Conservation (phyloP, 1,140 invertebrate genomes). For the Lordiphosa collinella region DNA sequence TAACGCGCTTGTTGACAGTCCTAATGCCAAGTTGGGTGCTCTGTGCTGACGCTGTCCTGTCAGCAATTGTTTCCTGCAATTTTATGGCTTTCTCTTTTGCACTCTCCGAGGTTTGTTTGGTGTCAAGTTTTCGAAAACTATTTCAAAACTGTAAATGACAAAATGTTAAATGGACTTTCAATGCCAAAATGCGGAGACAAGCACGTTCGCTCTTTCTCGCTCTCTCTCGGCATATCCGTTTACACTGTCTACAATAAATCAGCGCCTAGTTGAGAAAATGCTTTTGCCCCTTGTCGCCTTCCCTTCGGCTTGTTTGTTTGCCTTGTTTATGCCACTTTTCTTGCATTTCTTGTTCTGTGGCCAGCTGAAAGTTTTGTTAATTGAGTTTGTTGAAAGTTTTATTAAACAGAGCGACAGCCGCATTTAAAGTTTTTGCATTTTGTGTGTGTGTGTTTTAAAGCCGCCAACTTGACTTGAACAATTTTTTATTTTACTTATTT, state of each 20-base stretch:
- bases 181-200: slow-evolving; percentile 55
- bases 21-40: slow-evolving; percentile 55
- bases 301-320: slow-evolving; percentile 56
- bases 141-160: slow-evolving; percentile 79
- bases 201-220: slow-evolving; percentile 12
- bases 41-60: slow-evolving; percentile 31
- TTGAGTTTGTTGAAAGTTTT: slow-evolving; percentile 77
- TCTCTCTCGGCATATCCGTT: slow-evolving; percentile 58
- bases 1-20: slow-evolving; percentile 74
- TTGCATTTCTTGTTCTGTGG: slow-evolving; percentile 69
- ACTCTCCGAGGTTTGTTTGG: slow-evolving; percentile 51
- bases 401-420: slow-evolving; percentile 72
- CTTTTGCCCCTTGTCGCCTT: slow-evolving; percentile 12
- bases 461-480: slow-evolving; percentile 46
- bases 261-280: slow-evolving; percentile 59
- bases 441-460: slow-evolving; percentile 46
- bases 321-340: slow-evolving; percentile 76
- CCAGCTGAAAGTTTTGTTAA: slow-evolving; percentile 72
- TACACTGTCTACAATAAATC: slow-evolving; percentile 73
- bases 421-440: slow-evolving; percentile 35
- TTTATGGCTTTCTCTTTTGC: slow-evolving; percentile 39
- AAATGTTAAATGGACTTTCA: slow-evolving; percentile 79
- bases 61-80: slow-evolving; percentile 71
- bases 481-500: slow-evolving; percentile 6
- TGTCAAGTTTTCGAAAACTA: slow-evolving; percentile 78